A percentile compares a stretch with the other conserved stretches of the same genome.
Evolutionary conservation across 2,888 invertebrate genomes (phyloP).

Genomic region (Cylloceria caligata): DNA sequence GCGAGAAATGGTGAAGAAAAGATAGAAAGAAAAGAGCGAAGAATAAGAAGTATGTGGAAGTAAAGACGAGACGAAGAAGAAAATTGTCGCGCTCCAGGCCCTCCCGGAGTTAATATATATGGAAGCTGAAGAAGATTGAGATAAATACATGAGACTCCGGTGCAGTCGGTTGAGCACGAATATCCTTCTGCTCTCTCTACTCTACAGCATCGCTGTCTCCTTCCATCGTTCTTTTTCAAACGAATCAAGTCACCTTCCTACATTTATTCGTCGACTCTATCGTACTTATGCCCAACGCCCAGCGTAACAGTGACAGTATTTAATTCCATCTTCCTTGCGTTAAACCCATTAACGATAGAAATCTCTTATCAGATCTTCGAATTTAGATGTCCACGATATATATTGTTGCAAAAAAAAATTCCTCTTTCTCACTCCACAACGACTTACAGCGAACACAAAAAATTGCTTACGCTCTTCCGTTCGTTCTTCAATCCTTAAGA

Average conservation of each 20-base stretch:
- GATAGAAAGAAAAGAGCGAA: slow-evolving; percentile 1
- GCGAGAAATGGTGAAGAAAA: slow-evolving; percentile 28
- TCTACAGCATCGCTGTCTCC: background rate
- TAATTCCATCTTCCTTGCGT: background rate
- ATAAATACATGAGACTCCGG: slow-evolving; percentile 29
- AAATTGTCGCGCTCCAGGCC: slow-evolving; percentile 30
- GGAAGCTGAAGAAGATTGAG: slow-evolving; percentile 32
- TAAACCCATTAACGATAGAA: background rate
- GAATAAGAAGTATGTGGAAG: slow-evolving; percentile 1
- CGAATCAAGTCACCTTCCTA: slow-evolving; percentile 1
- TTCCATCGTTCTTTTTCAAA: slow-evolving; percentile 14
- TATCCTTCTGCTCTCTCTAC: slow-evolving; percentile 7
- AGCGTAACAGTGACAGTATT: background rate
- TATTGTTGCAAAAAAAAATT: background rate
- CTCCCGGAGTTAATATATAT: slow-evolving; percentile 3
- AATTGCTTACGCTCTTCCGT: background rate
- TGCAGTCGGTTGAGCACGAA: slow-evolving; percentile 19
- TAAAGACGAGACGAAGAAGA: background rate
- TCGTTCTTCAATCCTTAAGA: background rate
- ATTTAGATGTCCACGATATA: background rate
- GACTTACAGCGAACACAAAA: background rate
- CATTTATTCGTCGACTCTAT: slow-evolving; percentile 1
- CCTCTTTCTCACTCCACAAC: background rate
- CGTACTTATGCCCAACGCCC: background rate
- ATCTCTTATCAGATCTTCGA: background rate